phyloP scores from a whole-genome alignment of 2,113 vertebrate species.

The Neogobius melanostomus region DNA sequence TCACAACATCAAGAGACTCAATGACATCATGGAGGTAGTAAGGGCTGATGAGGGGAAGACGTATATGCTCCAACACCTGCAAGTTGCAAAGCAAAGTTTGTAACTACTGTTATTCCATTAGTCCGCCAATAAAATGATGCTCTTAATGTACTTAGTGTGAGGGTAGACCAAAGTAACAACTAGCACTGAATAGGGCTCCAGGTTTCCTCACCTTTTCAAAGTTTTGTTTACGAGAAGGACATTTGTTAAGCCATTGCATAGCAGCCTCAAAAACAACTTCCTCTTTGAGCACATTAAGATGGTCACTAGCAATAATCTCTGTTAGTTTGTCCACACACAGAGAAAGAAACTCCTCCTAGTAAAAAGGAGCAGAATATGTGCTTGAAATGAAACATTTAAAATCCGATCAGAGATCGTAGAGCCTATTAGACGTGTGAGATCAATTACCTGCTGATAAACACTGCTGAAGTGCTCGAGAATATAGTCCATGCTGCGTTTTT shows the following conservation, averaged over 20 bases:
- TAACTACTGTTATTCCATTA: neutral
- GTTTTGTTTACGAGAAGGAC: conserved; percentile 68
- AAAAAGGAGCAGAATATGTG: neutral
- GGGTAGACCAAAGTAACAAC: neutral
- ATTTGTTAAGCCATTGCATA: conserved; percentile 78
- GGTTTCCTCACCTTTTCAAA: conserved; percentile 76
- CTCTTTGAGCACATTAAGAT: conserved; percentile 75
- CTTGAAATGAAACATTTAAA: neutral
- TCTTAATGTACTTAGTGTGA: too few relatives aligned
- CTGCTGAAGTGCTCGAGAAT: conserved; percentile 77
- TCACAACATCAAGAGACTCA: conserved; percentile 76
- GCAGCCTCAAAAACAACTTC: conserved; percentile 79
- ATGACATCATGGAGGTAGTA: conserved; percentile 82
- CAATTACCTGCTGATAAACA: conserved; percentile 74
- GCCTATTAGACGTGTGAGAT: neutral
- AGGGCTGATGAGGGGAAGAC: conserved; percentile 79
- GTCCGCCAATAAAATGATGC: neutral
- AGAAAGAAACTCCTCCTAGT: conserved; percentile 80
- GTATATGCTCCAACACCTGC: conserved; percentile 79
- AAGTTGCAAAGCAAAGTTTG: neutral
- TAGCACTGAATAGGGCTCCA: neutral
- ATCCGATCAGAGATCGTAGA: neutral
- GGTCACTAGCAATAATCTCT: conserved; percentile 78
- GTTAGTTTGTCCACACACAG: conserved; percentile 79
- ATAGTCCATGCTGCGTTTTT: conserved; percentile 79